Evolutionary conservation across 2,113 vertebrate genomes (phyloP).

Genomic region (human (Homo sapiens)): DNA sequence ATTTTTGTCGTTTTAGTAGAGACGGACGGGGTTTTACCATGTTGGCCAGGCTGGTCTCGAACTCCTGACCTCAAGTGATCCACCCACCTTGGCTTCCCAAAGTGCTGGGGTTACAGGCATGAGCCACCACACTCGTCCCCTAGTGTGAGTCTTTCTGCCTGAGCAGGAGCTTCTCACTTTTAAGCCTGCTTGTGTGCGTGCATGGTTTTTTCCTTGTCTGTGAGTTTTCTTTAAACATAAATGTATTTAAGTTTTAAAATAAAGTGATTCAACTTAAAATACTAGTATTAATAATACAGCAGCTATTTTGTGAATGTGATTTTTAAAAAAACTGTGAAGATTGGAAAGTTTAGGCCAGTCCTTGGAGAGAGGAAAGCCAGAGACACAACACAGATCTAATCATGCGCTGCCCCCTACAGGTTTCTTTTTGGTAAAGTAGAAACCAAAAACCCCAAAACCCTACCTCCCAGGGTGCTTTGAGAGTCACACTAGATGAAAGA

Average conservation of each 20-base stretch:
- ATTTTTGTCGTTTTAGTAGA: too few relatives aligned
- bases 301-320: conserved; percentile 10
- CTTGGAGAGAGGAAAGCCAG: neutral
- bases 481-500: neutral
- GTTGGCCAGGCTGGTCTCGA: too few relatives aligned
- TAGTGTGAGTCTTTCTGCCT: neutral
- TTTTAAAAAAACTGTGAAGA: neutral
- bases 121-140: neutral
- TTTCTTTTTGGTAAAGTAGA: neutral
- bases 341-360: neutral
- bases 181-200: neutral
- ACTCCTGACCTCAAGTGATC: too few relatives aligned
- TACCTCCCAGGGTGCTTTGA: neutral
- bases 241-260: conserved; percentile 16
- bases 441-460: neutral
- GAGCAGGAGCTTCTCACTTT: neutral
- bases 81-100: too few relatives aligned
- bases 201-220: neutral
- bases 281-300: neutral
- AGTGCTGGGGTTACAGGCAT: too few relatives aligned
- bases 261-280: neutral
- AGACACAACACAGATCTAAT: neutral
- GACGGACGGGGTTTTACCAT: too few relatives aligned
- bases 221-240: neutral
- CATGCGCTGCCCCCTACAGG: conserved; percentile 5